A percentile compares a stretch with the other conserved stretches of the same genome.
Conservation (phyloP, 2,797 vertebrate species). For the Cyprinella venusta region DNA sequence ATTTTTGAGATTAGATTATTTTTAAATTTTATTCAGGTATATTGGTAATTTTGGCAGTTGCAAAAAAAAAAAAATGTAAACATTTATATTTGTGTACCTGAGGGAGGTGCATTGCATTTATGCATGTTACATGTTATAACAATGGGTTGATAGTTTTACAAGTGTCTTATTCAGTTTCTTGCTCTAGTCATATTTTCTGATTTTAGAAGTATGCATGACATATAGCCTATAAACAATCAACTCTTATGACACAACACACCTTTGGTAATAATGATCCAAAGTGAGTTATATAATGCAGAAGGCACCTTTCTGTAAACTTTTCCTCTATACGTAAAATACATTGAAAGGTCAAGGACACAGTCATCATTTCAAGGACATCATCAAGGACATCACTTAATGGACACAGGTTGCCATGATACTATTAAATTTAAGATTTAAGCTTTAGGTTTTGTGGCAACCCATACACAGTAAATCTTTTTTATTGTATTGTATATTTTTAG, state of each 20-base stretch:
- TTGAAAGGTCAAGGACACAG: neutral
- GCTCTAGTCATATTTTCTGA: neutral
- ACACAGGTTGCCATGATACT: neutral
- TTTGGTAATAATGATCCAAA: slow-evolving; percentile 24
- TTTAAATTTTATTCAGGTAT: neutral
- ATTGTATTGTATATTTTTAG: neutral
- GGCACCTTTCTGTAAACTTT: neutral
- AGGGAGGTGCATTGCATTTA: neutral
- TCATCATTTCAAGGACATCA: too few species aligned
- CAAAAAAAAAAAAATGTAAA: slow-evolving; percentile 8
- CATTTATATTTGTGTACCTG: slow-evolving; percentile 25
- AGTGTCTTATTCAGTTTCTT: neutral
- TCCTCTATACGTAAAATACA: neutral
- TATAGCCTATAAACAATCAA: neutral
- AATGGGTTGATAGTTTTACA: neutral
- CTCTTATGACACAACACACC: slow-evolving; percentile 21
- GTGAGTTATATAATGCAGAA: slow-evolving; percentile 21
- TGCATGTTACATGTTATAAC: neutral
- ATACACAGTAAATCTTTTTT: neutral
- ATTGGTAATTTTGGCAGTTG: slow-evolving; percentile 20
- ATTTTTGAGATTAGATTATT: neutral
- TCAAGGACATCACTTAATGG: neutral
- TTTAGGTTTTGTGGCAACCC: neutral
- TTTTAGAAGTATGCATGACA: neutral
- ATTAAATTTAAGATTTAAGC: neutral